Evolutionary conservation across 2,888 invertebrate genomes (phyloP), one percentile per base, ranked within the genome.

Genomic region (Lochmaea crataegi): DNA sequence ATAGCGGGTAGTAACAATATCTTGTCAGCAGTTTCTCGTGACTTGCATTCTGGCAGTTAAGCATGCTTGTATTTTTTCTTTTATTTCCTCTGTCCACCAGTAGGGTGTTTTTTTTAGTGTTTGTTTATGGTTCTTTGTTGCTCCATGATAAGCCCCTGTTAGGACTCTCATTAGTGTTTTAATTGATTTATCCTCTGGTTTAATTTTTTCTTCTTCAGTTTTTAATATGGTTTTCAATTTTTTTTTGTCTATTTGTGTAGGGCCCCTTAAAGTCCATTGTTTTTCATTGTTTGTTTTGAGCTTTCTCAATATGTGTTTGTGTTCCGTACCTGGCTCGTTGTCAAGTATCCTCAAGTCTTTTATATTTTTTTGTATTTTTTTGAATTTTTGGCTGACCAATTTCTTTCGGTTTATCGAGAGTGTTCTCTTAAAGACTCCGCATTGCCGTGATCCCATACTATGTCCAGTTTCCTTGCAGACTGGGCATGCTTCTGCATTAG

Each of bases 221-320:
- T 10, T 56, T 18, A n/a, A n/a, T 56, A n/a, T 16, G 12, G 56
- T 56, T 56, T 56, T 9, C 56, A 56, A 4, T 56, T 56, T 12
- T 56, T n/a, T 56, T 12, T 12, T 56, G 14, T 60, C 26, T 26
- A 26, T 26, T 26, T 26, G 26, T 26, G 4, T 26, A 26, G 26
- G 26, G 26, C 26, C 26, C 26, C 26, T 26, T 26, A 26, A 0
- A 26, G 26, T 26, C 26, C 26, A 26, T 26, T 26, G 26, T 26
- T 60, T 60, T 26, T 60, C 22, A 12, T 7, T 60, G 38, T 26
- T 60, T 38, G 60, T 32, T 61, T 61, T 1, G 41, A 61, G 14
- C n/a, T 38, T n/a, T 10, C 4, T 41, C 2, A 32, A 11, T 11
- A 61, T 61, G 61, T 61, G 38, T 41, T 41, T 61, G 12, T 61